phyloP scores from a whole-genome alignment of 1,140 invertebrate genomes.

The Melipona quadrifasciata region DNA sequence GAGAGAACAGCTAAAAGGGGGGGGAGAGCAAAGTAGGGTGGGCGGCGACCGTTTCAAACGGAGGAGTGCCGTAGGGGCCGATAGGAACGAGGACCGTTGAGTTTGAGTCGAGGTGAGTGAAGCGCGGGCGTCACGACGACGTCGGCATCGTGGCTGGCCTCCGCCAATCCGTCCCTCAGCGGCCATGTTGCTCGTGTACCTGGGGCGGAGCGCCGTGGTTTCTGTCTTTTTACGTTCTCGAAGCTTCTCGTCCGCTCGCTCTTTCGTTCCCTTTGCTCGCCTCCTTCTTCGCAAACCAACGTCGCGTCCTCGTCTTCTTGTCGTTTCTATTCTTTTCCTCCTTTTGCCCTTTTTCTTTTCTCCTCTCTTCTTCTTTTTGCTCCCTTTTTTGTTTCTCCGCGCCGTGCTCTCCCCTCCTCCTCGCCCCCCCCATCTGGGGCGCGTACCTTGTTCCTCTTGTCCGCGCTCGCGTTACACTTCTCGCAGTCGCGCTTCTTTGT shows the following conservation, averaged over 20 bases:
- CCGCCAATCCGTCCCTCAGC: slow-evolving; percentile 81
- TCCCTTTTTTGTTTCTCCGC: neutral
- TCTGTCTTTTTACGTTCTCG: slow-evolving; percentile 42
- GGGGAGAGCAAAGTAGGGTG: slow-evolving; percentile 63
- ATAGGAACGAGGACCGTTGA: slow-evolving; percentile 61
- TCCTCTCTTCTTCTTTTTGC: neutral
- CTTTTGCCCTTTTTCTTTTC: neutral
- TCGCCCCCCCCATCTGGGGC: slow-evolving; percentile 30
- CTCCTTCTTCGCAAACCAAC: slow-evolving; percentile 29
- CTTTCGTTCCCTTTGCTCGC: neutral
- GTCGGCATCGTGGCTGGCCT: slow-evolving; percentile 76
- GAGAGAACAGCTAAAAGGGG: neutral
- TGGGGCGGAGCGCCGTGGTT: slow-evolving; percentile 77
- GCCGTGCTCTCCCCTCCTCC: neutral
- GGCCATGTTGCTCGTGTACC: slow-evolving; percentile 80
- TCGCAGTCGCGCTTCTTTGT: slow-evolving; percentile 46
- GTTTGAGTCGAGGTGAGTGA: slow-evolving; percentile 76
- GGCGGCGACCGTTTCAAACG: slow-evolving; percentile 68
- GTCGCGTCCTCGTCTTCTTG: slow-evolving; percentile 22
- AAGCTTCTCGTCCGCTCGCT: slow-evolving; percentile 37
- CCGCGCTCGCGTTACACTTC: slow-evolving; percentile 26
- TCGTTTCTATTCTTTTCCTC: slow-evolving; percentile 18
- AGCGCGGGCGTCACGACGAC: slow-evolving; percentile 79
- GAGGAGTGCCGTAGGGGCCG: slow-evolving; percentile 66
- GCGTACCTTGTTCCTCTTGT: slow-evolving; percentile 10